Evolutionary conservation across 2,888 invertebrate species (phyloP).

Genomic region (Patella ulyssiponensis): DNA sequence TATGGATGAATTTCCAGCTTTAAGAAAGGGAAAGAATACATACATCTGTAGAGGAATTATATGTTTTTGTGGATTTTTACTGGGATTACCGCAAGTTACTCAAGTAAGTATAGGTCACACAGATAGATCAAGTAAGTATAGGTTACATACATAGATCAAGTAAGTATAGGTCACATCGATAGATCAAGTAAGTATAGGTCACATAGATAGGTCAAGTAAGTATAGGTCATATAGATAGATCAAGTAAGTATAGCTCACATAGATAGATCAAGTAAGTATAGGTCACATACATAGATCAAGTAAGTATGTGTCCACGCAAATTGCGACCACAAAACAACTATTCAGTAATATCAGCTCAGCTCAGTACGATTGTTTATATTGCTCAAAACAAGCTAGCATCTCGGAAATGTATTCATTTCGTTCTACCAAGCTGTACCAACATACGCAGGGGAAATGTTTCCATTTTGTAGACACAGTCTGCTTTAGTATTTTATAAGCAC

Average conservation of each 20-base stretch:
- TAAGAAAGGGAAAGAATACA: constrained; percentile 44
- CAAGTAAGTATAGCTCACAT: too few species aligned
- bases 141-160: not conserved
- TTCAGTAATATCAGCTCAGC: too few species aligned
- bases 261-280: constrained; percentile 44
- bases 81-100: constrained; percentile 63
- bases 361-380: too few species aligned
- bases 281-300: not conserved
- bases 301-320: too few species aligned
- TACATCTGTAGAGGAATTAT: constrained; percentile 54
- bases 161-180: too few species aligned
- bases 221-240: not conserved
- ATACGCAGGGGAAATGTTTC: too few species aligned
- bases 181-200: constrained; percentile 44
- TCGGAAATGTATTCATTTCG: too few species aligned
- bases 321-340: too few species aligned
- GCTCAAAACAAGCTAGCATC: too few species aligned
- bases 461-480: too few species aligned
- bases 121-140: not conserved
- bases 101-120: constrained; percentile 44
- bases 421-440: too few species aligned
- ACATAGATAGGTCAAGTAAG: not conserved
- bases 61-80: constrained; percentile 56
- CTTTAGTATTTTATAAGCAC: too few species aligned
- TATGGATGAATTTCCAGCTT: constrained; percentile 59